These are phyloP conservation scores for Lissonota sp. DNA, from an alignment of 2,888 invertebrate genomes.

Conservation along the genomic window DNA sequence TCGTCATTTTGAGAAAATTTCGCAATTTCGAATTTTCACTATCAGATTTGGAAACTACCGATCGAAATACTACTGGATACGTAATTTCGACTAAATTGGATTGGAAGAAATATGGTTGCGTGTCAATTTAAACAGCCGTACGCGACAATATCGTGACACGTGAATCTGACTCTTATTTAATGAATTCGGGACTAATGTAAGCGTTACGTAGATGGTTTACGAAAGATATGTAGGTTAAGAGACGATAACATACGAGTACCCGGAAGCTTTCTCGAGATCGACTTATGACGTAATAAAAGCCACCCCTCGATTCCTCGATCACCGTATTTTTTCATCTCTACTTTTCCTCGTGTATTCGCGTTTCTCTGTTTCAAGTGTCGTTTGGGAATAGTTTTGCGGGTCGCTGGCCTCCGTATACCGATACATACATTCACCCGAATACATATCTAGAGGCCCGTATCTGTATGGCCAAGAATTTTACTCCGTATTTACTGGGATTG, in stretches of 20 bases:
- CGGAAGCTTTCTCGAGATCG: constrained; percentile 20
- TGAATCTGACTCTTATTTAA: too few species aligned
- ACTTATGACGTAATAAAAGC: not conserved
- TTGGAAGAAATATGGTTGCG: too few species aligned
- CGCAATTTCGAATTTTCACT: too few species aligned
- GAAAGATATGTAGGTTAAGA: not conserved
- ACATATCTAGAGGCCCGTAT: not conserved
- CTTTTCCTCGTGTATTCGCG: constrained; percentile 11
- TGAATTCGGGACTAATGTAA: too few species aligned
- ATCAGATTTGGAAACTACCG: too few species aligned
- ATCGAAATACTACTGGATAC: too few species aligned
- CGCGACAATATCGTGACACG: too few species aligned
- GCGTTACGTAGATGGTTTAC: too few species aligned
- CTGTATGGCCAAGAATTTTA: not conserved
- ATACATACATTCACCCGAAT: not conserved
- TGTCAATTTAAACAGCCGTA: too few species aligned
- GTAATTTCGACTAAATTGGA: too few species aligned
- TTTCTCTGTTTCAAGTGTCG: constrained; percentile 25
- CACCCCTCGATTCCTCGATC: constrained; percentile 4
- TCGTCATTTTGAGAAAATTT: too few species aligned
- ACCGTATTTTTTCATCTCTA: constrained; percentile 13
- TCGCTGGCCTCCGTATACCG: constrained; percentile 38
- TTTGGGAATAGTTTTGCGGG: constrained; percentile 41
- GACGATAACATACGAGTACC: constrained; percentile 14
- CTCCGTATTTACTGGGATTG: too few species aligned